These are phyloP conservation scores for Dromococcyx pavoninus DNA, from an alignment of 2,797 vertebrate species.

Conservation along the genomic window DNA sequence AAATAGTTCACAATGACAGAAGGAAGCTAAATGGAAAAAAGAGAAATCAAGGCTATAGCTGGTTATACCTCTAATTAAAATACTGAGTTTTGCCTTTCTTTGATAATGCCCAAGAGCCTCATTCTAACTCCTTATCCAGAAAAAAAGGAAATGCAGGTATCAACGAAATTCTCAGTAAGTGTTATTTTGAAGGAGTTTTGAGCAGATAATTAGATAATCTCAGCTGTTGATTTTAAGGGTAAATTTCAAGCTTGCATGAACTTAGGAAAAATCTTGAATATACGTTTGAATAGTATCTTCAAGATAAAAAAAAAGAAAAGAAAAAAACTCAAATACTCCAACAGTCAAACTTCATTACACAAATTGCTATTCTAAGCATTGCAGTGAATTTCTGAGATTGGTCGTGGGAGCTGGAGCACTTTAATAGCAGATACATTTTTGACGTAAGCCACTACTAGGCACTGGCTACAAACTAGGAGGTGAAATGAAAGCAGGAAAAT, in stretches of 20 bases:
- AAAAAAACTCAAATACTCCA: background rate
- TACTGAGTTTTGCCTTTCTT: background rate
- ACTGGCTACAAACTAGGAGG: background rate
- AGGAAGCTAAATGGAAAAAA: background rate
- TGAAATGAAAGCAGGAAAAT: background rate
- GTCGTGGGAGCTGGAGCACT: background rate
- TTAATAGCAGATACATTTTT: background rate
- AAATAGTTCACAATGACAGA: background rate
- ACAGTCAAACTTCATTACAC: too few relatives aligned
- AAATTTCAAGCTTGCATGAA: background rate
- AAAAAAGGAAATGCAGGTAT: background rate
- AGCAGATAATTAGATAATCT: background rate
- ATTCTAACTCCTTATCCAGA: background rate
- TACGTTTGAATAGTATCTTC: background rate
- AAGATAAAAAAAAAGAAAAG: background rate
- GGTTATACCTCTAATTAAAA: background rate
- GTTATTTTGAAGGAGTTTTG: background rate
- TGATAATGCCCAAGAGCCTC: fast-evolving
- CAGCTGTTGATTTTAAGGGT: background rate
- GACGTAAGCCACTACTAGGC: fast-evolving
- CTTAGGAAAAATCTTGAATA: background rate
- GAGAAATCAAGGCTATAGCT: background rate
- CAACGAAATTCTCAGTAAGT: background rate
- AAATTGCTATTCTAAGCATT: background rate
- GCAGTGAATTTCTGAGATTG: background rate